Evolutionary conservation across 2,888 invertebrate genomes (phyloP), one percentile per base, ranked within the genome.

Genomic region (Eueremaeus valkanovi): DNA sequence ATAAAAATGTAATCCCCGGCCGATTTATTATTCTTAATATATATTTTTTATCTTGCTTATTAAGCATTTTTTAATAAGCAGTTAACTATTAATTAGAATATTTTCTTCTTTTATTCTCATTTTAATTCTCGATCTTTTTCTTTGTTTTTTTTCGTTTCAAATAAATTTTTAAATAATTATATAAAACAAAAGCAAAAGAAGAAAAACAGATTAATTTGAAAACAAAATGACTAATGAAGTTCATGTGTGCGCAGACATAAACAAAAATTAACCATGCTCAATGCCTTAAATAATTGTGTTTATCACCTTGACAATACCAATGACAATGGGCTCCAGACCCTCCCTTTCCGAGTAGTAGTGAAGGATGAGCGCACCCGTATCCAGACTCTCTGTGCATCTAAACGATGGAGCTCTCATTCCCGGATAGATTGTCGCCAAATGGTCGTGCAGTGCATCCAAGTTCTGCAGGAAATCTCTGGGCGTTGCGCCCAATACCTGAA

Each of bases 341-440:
- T 93, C 92, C 78, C 96, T 88, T 80, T 95, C 95, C 0, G 96
- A 95, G 84, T 97, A 97, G 85, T 97, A 97, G 83, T 98, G 97
- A 27, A 98, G 87, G 51, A 95, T 88, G 42, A 95, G 85, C 0
- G 91, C 92, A 0, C 95, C 95, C 84, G 95, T 93, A 84, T 92
- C 92, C 8, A 90, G 89, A 75, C 92, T 85, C 82, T 95, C 95
- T 0, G 94, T 94, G 84, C 96, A 97, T 24, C 97, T 88, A 85
- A 97, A 97, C 0, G 95, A 96, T 0, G 97, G 97, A 0, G 94
- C 93, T 80, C 91, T 87, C 94, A 95, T 95, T 27, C 94, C 94
- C 0, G 95, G 95, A 84, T 95, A 95, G 78, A 95, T 86, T 5
- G 95, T 95, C 76, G 93, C 93, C 82, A 96, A 86, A 83, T 95